Conservation (phyloP, 2,113 vertebrate genomes). For the Motacilla tschutschensis region DNA sequence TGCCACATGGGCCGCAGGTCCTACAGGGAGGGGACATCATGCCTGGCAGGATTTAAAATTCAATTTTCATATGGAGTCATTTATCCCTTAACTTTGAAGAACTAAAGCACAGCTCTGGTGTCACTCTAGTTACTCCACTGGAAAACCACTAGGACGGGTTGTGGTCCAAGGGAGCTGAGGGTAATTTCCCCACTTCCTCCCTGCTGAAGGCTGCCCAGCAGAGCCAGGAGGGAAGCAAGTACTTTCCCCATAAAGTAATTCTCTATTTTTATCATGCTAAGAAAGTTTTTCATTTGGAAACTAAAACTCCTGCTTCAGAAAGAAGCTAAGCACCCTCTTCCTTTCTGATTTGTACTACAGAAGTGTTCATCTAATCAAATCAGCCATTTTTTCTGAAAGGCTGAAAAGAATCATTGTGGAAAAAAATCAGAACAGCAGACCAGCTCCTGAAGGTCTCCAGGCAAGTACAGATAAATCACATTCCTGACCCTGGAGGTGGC, state of each 20-base stretch:
- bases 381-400: neutral
- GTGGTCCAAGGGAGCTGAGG: neutral
- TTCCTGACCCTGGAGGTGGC: neutral
- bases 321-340: neutral
- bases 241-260: conserved; percentile 30
- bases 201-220: neutral
- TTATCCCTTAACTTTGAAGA: neutral
- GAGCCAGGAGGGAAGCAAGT: neutral
- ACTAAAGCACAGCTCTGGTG: neutral
- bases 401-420: neutral
- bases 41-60: neutral
- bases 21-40: neutral
- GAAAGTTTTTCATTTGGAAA: conserved; percentile 23
- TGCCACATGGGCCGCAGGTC: neutral
- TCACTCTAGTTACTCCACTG: neutral
- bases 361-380: neutral
- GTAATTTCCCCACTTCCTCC: conserved; percentile 10
- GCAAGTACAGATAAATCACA: neutral
- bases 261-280: conserved; percentile 22
- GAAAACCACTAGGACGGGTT: neutral
- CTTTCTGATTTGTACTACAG: neutral
- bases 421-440: neutral
- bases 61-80: neutral
- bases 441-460: neutral
- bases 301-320: neutral